Evolutionary conservation across 2,888 invertebrate genomes (phyloP).

Genomic region (Drosophila anomalata): DNA sequence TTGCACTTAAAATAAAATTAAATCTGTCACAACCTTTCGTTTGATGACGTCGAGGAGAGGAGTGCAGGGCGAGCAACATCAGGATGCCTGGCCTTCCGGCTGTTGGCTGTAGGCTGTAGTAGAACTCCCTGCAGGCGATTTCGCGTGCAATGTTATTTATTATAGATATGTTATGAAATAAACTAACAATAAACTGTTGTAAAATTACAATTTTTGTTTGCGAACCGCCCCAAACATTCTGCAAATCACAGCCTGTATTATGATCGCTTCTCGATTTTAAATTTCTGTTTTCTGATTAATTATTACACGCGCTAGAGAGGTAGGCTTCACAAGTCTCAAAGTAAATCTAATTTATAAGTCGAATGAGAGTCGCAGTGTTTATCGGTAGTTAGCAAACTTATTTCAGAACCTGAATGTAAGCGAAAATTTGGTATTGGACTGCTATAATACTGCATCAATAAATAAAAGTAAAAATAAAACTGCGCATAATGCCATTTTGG

Average conservation of each 20-base stretch:
- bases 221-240: conserved; percentile 41
- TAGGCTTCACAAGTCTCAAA: conserved; percentile 37
- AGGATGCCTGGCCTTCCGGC: conserved; percentile 5
- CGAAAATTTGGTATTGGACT: conserved; percentile 60
- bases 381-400: conserved; percentile 67
- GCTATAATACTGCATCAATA: conserved; percentile 40
- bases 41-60: not conserved
- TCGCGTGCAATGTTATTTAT: conserved; percentile 64
- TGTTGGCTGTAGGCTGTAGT: not conserved
- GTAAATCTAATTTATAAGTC: conserved; percentile 50
- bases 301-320: conserved; percentile 45
- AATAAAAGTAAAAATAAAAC: conserved; percentile 15
- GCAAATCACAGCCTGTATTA: conserved; percentile 19
- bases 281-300: conserved; percentile 56
- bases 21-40: conserved; percentile 60
- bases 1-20: conserved; percentile 63
- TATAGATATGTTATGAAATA: conserved; percentile 50
- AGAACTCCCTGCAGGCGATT: conserved; percentile 16
- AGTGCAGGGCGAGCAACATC: no score
- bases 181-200: conserved; percentile 38
- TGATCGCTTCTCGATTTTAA: conserved; percentile 50
- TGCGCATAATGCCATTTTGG: no score
- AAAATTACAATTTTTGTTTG: conserved; percentile 28
- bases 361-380: conserved; percentile 27
- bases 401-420: conserved; percentile 50